Evolutionary conservation across 1,140 invertebrate species (phyloP), one percentile per base, ranked within the genome.

Genomic region (Heliconius melpomene): DNA sequence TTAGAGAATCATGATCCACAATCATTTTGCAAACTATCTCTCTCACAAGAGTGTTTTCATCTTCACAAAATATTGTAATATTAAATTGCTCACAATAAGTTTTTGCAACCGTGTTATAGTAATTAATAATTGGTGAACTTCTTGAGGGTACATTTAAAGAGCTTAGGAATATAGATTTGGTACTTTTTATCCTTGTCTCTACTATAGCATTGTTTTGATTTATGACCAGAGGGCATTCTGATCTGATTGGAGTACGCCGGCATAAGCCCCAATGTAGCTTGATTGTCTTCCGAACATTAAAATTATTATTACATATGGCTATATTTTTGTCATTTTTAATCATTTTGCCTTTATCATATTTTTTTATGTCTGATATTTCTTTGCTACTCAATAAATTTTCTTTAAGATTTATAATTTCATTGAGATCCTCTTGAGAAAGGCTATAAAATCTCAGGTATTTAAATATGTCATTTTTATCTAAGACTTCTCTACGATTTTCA

Each of bases 101-200:
- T 83, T 90, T 90, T 54, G 83, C 77, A 38, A 80, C 79, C 80
- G 91, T 87, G 78, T 87, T 92, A 60, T 82, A 87, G 75, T 88
- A 89, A 82, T 87, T 89, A 60, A 90, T 81, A 26, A 87, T 83
- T 50, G 92, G 89, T 66, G 91, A 88, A 88, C 92, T 93, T 78
- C 92, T 90, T 18, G 94, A 93, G 40, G 93, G 92, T 38, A 95
- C 84, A 83, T 83, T 90, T 7, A 95, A 81, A 40, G 93, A 91
- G 79, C 93, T 94, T 29, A 95, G 84, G 83, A 95, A 94, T 50
- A 94, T 87, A 50, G 93, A 92, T 85, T 94, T 94, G 79, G 90
- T 89, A 36, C 86, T 84, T 86, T 90, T 94, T 38, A 95, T 79
- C 80, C 87, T 91, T 32, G 88, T 87, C 78, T 91, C 86, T 79